phyloP scores from a whole-genome alignment of 2,888 invertebrate genomes.

The Nemotelus pantherinus region DNA sequence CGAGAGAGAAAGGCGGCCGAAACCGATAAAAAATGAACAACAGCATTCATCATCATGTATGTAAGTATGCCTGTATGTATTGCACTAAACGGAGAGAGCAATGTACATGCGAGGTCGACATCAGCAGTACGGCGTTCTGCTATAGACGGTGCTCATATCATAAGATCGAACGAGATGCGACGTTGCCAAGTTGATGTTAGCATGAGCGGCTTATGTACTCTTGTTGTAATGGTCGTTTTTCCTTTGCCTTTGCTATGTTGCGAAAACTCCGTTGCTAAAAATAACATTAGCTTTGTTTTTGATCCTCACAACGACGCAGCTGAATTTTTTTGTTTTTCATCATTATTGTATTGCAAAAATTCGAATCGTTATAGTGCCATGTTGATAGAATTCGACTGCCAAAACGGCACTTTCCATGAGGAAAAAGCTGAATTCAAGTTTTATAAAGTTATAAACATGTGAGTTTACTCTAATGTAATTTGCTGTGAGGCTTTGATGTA shows the following conservation, averaged over 20 bases:
- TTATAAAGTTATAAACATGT: no score
- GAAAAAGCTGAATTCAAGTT: no score
- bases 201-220: not conserved
- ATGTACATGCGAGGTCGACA: conserved; percentile 1
- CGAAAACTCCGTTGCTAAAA: not conserved
- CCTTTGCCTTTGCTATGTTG: not conserved
- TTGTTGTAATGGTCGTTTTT: no score
- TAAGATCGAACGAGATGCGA: not conserved
- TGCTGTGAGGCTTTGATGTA: no score
- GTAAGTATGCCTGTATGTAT: not conserved
- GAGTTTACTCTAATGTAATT: no score
- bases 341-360: no score
- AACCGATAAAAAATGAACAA: not conserved
- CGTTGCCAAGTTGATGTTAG: not conserved
- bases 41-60: not conserved
- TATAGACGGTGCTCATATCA: not conserved
- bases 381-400: no score
- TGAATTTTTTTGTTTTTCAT: no score
- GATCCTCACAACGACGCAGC: not conserved
- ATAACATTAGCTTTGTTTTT: not conserved
- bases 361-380: no score
- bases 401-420: no score
- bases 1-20: not conserved
- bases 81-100: not conserved
- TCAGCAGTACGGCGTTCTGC: not conserved